Percentiles rank a stretch among this genome's conserved stretches.
These are phyloP conservation scores for Deilephila porcellus DNA, from an alignment of 2,888 invertebrate species.

Conservation along the genomic window DNA sequence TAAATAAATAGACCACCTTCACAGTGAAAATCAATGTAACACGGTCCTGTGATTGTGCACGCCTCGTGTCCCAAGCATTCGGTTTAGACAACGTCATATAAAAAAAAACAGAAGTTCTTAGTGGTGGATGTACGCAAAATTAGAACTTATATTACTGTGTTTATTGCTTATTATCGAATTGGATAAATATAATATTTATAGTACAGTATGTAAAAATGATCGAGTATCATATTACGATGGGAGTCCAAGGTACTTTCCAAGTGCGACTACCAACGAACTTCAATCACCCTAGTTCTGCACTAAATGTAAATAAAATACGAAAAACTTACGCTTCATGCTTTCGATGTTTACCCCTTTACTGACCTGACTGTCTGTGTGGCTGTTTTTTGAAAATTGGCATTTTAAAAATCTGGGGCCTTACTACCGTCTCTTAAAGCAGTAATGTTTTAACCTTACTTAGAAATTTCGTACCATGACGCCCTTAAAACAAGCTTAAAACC, in stretches of 20 bases:
- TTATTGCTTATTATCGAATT: conserved; percentile 3
- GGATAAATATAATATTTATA: not conserved
- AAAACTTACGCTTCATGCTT: not conserved
- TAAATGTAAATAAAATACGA: not conserved
- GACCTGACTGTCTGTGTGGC: not conserved
- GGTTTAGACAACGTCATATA: not conserved
- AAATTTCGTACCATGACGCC: too few species aligned
- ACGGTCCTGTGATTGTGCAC: too few species aligned
- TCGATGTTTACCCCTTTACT: not conserved
- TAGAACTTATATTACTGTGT: not conserved
- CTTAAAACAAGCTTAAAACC: too few species aligned
- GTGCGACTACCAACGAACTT: not conserved
- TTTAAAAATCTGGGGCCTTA: too few species aligned
- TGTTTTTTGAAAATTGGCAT: not conserved
- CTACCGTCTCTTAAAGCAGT: too few species aligned
- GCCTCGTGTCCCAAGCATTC: not conserved
- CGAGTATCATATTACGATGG: not conserved
- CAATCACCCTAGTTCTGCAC: not conserved
- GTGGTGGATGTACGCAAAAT: not conserved
- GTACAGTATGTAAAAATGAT: not conserved
- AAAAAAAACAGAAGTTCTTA: not conserved
- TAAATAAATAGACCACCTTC: too few species aligned
- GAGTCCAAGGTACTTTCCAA: not conserved
- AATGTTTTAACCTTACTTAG: too few species aligned
- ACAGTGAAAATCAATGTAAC: too few species aligned